phyloP scores from a whole-genome alignment of 1,140 invertebrate species.

The Orchesella cincta region DNA sequence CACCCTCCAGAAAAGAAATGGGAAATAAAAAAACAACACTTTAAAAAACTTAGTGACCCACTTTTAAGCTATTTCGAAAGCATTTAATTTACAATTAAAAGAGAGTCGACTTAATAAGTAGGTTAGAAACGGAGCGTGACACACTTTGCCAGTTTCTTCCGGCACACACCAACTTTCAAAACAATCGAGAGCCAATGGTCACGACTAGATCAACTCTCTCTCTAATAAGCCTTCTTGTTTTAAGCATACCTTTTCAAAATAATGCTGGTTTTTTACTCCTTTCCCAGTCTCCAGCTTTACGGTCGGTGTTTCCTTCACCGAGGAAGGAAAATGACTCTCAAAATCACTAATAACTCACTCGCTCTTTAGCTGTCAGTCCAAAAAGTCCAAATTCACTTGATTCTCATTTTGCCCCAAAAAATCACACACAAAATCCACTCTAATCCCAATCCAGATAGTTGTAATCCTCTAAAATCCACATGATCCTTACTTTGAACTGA shows the following conservation, averaged over 20 bases:
- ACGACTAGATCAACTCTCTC: background rate
- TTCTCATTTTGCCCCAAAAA: background rate
- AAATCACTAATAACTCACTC: background rate
- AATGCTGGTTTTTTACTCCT: background rate
- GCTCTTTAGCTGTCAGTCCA: background rate
- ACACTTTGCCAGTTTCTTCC: too few relatives aligned
- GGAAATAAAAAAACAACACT: background rate
- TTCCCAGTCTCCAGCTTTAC: constrained; percentile 20
- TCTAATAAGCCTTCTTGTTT: background rate
- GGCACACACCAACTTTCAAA: background rate
- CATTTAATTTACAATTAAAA: too few relatives aligned
- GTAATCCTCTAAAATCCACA: background rate
- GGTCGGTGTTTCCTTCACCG: background rate
- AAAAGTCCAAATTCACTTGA: background rate
- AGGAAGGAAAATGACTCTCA: background rate
- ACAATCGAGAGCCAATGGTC: background rate
- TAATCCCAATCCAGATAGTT: background rate
- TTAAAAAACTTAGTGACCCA: background rate
- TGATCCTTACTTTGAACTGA: background rate
- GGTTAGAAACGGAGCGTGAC: too few relatives aligned
- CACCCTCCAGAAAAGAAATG: constrained; percentile 13
- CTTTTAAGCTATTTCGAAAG: too few relatives aligned
- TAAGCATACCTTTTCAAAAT: background rate
- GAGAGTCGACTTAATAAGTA: too few relatives aligned
- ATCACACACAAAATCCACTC: background rate